phyloP scores from a whole-genome alignment of 2,888 invertebrate genomes.

The Tetranychus piercei region DNA sequence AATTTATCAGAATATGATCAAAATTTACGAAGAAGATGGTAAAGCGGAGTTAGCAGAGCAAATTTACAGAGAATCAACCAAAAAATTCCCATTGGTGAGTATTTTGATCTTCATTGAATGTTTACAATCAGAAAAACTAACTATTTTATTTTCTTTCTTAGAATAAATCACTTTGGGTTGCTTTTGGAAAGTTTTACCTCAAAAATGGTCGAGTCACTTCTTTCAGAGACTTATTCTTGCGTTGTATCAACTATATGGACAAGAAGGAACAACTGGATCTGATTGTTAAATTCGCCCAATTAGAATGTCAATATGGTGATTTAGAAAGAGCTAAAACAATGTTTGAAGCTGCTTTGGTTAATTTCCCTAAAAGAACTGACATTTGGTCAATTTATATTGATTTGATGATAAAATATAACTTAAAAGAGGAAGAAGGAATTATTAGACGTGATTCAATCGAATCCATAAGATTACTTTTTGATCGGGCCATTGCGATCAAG shows the following conservation, averaged over 20 bases:
- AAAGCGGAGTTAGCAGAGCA: constrained; percentile 31
- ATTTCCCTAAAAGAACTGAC: constrained; percentile 71
- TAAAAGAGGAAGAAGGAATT: constrained; percentile 7
- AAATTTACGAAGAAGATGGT: constrained; percentile 44
- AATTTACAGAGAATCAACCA: constrained; percentile 17
- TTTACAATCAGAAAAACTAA: no score
- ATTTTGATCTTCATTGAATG: not conserved
- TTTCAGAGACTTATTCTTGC: constrained; percentile 60
- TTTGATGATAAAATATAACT: constrained; percentile 49
- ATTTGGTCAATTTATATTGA: constrained; percentile 73
- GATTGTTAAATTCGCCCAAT: constrained; percentile 63
- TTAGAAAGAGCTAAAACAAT: constrained; percentile 65
- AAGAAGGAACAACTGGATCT: constrained; percentile 58
- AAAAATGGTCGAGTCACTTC: constrained; percentile 50
- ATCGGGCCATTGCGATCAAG: constrained; percentile 29
- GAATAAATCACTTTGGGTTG: constrained; percentile 49
- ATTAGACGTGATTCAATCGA: constrained; percentile 9
- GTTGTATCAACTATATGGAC: constrained; percentile 52
- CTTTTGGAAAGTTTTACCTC: constrained; percentile 53
- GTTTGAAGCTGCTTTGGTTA: constrained; percentile 66
- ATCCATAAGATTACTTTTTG: constrained; percentile 19
- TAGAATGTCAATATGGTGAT: constrained; percentile 61
- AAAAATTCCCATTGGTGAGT: constrained; percentile 20
- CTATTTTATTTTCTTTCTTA: no score
- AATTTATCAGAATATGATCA: constrained; percentile 54